These are phyloP conservation scores for Dendrolimus kikuchii DNA, from an alignment of 1,140 invertebrate genomes.

Conservation along the genomic window DNA sequence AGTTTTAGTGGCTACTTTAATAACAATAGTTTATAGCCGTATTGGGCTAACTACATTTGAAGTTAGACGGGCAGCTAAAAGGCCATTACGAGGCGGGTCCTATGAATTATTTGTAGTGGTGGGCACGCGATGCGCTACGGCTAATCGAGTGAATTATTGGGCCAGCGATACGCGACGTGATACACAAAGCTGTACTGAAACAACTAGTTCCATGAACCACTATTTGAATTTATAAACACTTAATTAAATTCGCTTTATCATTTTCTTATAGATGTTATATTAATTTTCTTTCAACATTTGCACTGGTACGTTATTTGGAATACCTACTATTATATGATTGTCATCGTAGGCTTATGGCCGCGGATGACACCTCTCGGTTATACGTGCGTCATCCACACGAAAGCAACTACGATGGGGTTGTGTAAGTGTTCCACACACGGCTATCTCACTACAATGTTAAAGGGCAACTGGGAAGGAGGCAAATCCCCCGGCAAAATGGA, in stretches of 20 bases:
- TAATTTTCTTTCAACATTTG: too few relatives aligned
- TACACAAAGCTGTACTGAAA: neutral
- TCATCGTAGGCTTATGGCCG: too few relatives aligned
- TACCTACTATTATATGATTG: too few relatives aligned
- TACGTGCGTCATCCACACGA: too few relatives aligned
- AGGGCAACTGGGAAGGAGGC: too few relatives aligned
- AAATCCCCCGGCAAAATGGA: too few relatives aligned
- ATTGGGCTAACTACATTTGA: slow-evolving; percentile 50
- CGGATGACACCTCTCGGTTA: too few relatives aligned
- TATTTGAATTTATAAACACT: slow-evolving; percentile 4
- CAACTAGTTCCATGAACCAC: slow-evolving; percentile 6
- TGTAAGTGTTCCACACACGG: too few relatives aligned
- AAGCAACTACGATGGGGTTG: too few relatives aligned
- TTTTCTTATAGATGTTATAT: too few relatives aligned
- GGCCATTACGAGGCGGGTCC: slow-evolving; percentile 47
- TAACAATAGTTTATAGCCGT: slow-evolving; percentile 39
- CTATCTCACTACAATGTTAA: too few relatives aligned
- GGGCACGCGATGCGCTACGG: slow-evolving; percentile 39
- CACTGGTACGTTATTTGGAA: too few relatives aligned
- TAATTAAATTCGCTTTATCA: neutral
- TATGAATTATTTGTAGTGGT: slow-evolving; percentile 64
- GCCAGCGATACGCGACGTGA: slow-evolving; percentile 22
- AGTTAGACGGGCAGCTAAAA: slow-evolving; percentile 58
- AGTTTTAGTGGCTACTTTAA: slow-evolving; percentile 34
- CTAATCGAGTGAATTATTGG: slow-evolving; percentile 53